Percentiles rank a stretch among this genome's conserved stretches.
Evolutionary conservation across 2,113 vertebrate species (phyloP).

Genomic region (Oryzias melastigma): DNA sequence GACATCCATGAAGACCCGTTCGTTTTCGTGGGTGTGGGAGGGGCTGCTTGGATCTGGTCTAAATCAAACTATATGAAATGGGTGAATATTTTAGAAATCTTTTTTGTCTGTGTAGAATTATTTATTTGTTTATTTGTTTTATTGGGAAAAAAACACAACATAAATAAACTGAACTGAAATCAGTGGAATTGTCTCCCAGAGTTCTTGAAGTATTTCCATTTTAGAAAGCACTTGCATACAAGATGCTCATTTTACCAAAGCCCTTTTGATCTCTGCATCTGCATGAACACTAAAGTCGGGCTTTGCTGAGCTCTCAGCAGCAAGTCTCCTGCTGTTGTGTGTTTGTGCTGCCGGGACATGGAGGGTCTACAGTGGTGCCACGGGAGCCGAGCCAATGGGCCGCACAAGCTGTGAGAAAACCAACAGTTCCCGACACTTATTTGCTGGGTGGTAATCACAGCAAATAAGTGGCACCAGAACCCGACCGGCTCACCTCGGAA

Average conservation of each 20-base stretch:
- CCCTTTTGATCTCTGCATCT: slow-evolving; percentile 34
- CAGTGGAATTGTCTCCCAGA: background rate
- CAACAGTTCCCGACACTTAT: slow-evolving; percentile 35
- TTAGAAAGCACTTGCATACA: background rate
- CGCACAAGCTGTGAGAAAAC: slow-evolving; percentile 71
- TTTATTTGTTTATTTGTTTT: no score
- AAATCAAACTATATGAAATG: no score
- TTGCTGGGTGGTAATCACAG: slow-evolving; percentile 67
- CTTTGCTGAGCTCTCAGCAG: slow-evolving; percentile 4
- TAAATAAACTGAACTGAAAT: no score
- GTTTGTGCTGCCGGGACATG: slow-evolving; percentile 17
- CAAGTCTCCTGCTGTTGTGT: slow-evolving; percentile 30
- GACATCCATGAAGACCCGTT: no score
- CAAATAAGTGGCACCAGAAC: slow-evolving; percentile 63
- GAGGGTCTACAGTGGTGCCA: slow-evolving; percentile 42
- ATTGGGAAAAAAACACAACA: no score
- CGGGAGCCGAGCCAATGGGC: slow-evolving; percentile 64
- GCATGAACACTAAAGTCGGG: slow-evolving; percentile 10
- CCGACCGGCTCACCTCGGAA: slow-evolving; percentile 67
- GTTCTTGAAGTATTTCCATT: background rate
- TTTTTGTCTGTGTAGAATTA: no score
- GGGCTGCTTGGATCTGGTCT: no score
- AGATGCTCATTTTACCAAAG: background rate
- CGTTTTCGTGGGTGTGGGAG: no score
- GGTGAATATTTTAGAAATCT: no score